Evolutionary conservation across 2,888 invertebrate genomes (phyloP).

Genomic region (Oligia strigilis): DNA sequence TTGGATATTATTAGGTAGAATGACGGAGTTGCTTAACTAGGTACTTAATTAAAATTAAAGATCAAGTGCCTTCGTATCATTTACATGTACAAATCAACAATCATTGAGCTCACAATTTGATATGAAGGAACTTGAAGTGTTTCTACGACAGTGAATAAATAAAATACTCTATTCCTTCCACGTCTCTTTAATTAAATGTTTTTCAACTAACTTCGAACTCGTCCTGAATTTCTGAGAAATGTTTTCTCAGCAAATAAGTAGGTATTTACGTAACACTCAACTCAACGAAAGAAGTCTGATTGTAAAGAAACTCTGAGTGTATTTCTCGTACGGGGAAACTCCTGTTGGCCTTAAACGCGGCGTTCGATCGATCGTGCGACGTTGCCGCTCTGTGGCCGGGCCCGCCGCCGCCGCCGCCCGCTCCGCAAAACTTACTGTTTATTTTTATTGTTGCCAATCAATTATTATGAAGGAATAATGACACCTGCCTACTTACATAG

Average conservation of each 20-base stretch:
- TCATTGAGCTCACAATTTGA: neutral
- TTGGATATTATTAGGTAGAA: conserved; percentile 6
- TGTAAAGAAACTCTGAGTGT: conserved; percentile 60
- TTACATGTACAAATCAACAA: conserved; percentile 6
- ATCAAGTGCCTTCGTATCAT: neutral
- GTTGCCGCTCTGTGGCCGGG: conserved; percentile 83
- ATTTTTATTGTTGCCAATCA: conserved; percentile 86
- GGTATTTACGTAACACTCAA: conserved; percentile 47
- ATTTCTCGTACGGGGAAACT: conserved; percentile 67
- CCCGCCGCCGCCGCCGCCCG: conserved; percentile 47
- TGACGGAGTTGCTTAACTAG: neutral
- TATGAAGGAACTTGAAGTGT: conserved; percentile 6
- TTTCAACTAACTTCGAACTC: conserved; percentile 36
- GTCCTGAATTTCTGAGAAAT: conserved; percentile 36
- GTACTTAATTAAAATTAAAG: conserved; percentile 8
- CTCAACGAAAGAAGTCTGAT: conserved; percentile 56
- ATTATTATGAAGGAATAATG: conserved; percentile 82
- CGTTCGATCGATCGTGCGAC: conserved; percentile 84
- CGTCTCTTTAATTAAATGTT: conserved; percentile 40
- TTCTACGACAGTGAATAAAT: neutral
- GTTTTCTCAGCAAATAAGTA: conserved; percentile 48
- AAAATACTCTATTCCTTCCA: neutral
- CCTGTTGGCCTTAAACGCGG: conserved; percentile 62
- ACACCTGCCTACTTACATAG: conserved; percentile 65
- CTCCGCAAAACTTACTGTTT: conserved; percentile 73